Percentiles rank a stretch among this genome's conserved stretches.
Conservation (phyloP, 2,113 vertebrate genomes). For the Bujurquina vittata region DNA sequence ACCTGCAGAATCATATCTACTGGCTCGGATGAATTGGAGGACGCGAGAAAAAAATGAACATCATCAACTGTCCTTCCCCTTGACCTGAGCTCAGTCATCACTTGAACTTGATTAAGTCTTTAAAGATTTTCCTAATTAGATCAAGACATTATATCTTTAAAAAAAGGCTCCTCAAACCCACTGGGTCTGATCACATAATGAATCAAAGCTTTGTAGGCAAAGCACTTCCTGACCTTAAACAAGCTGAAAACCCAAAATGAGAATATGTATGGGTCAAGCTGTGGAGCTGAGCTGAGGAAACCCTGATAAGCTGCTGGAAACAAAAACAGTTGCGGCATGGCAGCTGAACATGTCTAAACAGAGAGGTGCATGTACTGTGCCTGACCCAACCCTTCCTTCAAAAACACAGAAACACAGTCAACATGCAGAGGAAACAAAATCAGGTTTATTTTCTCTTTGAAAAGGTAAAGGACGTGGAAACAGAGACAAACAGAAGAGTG, state of each 20-base stretch:
- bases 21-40: conserved; percentile 12
- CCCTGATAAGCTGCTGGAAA: conserved; percentile 50
- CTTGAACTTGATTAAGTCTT: background rate
- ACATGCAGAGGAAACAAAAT: conserved; percentile 56
- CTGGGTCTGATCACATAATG: background rate
- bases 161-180: background rate
- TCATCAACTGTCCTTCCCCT: conserved; percentile 1
- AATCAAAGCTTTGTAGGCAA: background rate
- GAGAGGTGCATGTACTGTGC: conserved; percentile 50
- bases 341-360: conserved; percentile 62
- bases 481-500: conserved; percentile 35
- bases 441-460: conserved; percentile 45
- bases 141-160: background rate
- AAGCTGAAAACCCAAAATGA: background rate
- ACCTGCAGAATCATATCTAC: background rate
- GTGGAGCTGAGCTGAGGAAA: background rate
- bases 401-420: conserved; percentile 50
- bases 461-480: conserved; percentile 43
- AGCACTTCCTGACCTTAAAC: background rate
- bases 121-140: background rate
- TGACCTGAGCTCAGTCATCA: background rate
- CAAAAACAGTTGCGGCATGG: background rate
- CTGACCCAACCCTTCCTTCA: background rate
- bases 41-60: conserved; percentile 17
- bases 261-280: background rate